A percentile compares a stretch with the other conserved stretches of the same genome.
phyloP scores from a whole-genome alignment of 2,797 vertebrate species.

The Ispidina picta region DNA sequence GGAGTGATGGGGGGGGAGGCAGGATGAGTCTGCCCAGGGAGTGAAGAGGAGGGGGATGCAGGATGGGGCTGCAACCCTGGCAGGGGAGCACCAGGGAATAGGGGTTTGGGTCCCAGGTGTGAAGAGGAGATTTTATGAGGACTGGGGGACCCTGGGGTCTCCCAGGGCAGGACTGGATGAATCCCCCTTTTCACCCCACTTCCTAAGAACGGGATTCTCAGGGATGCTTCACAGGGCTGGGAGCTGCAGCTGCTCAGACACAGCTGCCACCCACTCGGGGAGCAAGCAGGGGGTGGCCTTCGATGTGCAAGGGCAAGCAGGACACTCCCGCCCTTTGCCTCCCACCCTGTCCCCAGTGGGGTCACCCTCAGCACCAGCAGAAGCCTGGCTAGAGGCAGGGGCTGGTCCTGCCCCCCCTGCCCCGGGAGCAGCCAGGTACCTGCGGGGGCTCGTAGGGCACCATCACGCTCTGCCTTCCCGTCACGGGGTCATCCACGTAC shows the following conservation, averaged over 20 bases:
- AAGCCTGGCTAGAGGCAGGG: background rate
- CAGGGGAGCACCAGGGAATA: background rate
- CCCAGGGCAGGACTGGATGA: background rate
- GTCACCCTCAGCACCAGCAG: background rate
- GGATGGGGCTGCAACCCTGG: background rate
- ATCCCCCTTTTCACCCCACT: background rate
- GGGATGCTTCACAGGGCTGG: background rate
- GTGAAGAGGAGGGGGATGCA: background rate
- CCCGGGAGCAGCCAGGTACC: slow-evolving; percentile 75
- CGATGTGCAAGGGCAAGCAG: background rate
- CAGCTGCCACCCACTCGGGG: accelerated
- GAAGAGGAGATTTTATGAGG: background rate
- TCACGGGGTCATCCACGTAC: slow-evolving; percentile 95
- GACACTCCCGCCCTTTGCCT: background rate
- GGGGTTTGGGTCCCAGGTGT: background rate
- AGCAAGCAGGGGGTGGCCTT: accelerated
- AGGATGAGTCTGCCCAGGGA: background rate
- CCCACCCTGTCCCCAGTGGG: accelerated
- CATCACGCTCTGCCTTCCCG: slow-evolving; percentile 93
- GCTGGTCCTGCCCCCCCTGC: background rate
- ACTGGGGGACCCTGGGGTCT: background rate
- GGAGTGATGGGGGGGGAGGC: background rate
- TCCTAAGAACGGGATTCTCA: background rate
- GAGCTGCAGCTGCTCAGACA: background rate
- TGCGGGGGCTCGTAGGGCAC: slow-evolving; percentile 95